Percentiles rank a stretch among this genome's conserved stretches.
Conservation (phyloP, 2,888 invertebrate genomes). For the Platycnemis pennipes region DNA sequence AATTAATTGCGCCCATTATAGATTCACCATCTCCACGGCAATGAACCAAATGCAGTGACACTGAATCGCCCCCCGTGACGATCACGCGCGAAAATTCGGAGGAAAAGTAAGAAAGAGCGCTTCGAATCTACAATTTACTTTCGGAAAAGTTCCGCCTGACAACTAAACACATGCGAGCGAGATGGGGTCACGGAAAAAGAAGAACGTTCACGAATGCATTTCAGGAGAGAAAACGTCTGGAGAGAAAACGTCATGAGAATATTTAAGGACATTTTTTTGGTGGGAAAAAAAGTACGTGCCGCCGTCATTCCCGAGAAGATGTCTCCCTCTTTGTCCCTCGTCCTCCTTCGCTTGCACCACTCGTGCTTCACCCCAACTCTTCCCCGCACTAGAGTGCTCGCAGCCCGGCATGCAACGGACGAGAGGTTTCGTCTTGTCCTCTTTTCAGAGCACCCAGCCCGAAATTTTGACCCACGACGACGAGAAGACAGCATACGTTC, state of each 20-base stretch:
- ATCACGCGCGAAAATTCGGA: neutral
- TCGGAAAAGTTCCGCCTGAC: neutral
- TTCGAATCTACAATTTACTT: neutral
- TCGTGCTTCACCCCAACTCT: too few species aligned
- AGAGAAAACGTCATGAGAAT: neutral
- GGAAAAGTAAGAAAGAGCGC: neutral
- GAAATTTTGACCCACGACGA: neutral
- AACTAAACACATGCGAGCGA: neutral
- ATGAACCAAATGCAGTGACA: neutral
- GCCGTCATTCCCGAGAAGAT: neutral
- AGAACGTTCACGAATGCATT: neutral
- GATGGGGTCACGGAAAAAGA: neutral
- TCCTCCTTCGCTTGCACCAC: too few species aligned
- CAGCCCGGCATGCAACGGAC: neutral
- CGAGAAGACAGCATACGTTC: neutral
- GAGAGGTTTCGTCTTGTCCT: neutral
- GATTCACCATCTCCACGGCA: neutral
- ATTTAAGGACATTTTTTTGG: neutral
- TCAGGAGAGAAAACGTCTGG: neutral
- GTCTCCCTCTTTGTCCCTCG: too few species aligned
- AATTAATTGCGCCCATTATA: neutral
- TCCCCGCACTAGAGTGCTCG: too few species aligned
- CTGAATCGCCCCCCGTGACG: neutral
- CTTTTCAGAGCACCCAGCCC: neutral
- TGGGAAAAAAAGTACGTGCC: neutral